These are phyloP conservation scores for Sorex maritimensis DNA, from an alignment of 2,797 vertebrate genomes.

Conservation along the genomic window DNA sequence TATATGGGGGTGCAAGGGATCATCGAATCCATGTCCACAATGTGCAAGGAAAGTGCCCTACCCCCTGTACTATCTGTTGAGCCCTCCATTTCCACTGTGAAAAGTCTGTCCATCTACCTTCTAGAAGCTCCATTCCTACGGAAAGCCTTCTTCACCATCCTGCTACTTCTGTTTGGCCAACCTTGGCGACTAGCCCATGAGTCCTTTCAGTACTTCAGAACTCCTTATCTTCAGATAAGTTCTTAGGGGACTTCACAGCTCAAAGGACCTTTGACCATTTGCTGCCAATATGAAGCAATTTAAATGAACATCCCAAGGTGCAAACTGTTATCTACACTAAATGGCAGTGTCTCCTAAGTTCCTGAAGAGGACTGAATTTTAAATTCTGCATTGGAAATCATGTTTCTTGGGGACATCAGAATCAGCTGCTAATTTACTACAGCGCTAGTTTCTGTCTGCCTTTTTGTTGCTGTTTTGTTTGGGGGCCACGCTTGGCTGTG, in stretches of 20 bases:
- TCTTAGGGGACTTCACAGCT: constrained; percentile 70
- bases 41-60: too few relatives aligned
- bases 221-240: constrained; percentile 86
- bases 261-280: not conserved
- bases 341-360: not conserved
- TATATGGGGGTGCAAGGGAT: too few relatives aligned
- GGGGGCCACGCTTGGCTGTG: too few relatives aligned
- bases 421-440: too few relatives aligned
- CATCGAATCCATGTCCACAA: too few relatives aligned
- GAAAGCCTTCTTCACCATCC: constrained; percentile 83
- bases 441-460: not conserved
- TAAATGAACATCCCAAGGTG: not conserved
- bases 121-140: constrained; percentile 83
- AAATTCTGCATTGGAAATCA: not conserved
- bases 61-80: too few relatives aligned
- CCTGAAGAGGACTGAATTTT: not conserved
- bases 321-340: not conserved
- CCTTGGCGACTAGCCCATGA: constrained; percentile 87
- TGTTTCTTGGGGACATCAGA: not conserved
- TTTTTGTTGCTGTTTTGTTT: too few relatives aligned
- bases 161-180: constrained; percentile 82
- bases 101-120: constrained; percentile 90
- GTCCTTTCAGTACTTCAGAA: constrained; percentile 85
- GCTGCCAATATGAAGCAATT: not conserved
- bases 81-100: constrained; percentile 88